These are phyloP conservation scores for Echeneis naucrates DNA, from an alignment of 2,797 vertebrate species.

Conservation along the genomic window DNA sequence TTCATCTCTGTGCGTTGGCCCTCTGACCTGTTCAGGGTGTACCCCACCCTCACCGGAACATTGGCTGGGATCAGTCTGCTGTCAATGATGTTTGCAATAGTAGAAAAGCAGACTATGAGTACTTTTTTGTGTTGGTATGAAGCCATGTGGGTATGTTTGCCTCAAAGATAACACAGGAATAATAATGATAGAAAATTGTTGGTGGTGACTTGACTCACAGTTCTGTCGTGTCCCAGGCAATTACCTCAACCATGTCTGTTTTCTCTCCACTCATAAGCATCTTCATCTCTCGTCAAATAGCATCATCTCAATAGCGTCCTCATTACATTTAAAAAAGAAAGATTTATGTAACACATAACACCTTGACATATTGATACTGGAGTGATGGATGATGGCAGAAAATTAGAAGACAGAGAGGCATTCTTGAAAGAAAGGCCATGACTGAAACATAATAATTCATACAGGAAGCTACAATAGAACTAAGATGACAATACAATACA, in stretches of 20 bases:
- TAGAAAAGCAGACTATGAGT: slow-evolving; percentile 23
- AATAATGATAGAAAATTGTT: slow-evolving; percentile 54
- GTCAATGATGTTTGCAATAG: slow-evolving; percentile 1
- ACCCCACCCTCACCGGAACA: too few relatives aligned
- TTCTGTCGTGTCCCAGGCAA: slow-evolving; percentile 53
- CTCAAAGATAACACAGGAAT: slow-evolving; percentile 44
- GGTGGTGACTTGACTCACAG: slow-evolving; percentile 38
- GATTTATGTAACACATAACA: slow-evolving; percentile 56
- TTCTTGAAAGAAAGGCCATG: not conserved
- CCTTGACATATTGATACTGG: slow-evolving; percentile 26
- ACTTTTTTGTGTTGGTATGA: slow-evolving; percentile 21
- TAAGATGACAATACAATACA: slow-evolving; percentile 38
- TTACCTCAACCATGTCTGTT: slow-evolving; percentile 58
- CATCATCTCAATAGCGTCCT: slow-evolving; percentile 33
- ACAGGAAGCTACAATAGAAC: slow-evolving; percentile 8
- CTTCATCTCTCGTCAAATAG: slow-evolving; percentile 65
- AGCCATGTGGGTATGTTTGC: slow-evolving; percentile 21
- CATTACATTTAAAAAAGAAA: slow-evolving; percentile 33
- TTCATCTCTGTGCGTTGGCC: too few relatives aligned
- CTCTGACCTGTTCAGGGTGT: too few relatives aligned
- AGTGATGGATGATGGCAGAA: slow-evolving; percentile 16
- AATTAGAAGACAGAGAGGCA: slow-evolving; percentile 13
- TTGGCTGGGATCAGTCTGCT: too few relatives aligned
- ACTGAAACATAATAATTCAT: slow-evolving; percentile 37
- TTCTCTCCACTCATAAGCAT: slow-evolving; percentile 36